These are phyloP conservation scores for Fopius arisanus DNA, from an alignment of 1,140 invertebrate species.

Conservation along the genomic window DNA sequence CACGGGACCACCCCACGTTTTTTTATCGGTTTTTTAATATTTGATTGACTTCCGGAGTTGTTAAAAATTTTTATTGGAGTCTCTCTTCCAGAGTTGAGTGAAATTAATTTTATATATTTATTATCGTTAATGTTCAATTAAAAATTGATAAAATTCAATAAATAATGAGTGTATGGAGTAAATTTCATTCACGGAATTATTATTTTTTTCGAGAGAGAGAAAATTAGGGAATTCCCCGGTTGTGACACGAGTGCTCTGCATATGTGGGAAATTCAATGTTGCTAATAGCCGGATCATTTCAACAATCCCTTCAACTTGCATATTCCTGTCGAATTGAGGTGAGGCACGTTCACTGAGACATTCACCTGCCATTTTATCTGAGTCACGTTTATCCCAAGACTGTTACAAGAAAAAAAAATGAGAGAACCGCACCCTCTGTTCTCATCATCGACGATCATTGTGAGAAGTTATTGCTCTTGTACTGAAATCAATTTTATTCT, in stretches of 20 bases:
- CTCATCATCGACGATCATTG: constrained; percentile 11
- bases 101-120: too few relatives aligned
- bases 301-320: neutral
- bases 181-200: too few relatives aligned
- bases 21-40: too few relatives aligned
- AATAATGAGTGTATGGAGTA: too few relatives aligned
- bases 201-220: neutral
- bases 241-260: neutral
- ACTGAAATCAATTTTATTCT: constrained; percentile 3
- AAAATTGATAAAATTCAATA: too few relatives aligned
- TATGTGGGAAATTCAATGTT: constrained; percentile 4
- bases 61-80: too few relatives aligned
- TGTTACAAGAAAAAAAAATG: neutral
- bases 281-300: neutral
- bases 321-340: constrained; percentile 8
- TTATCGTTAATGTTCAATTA: too few relatives aligned
- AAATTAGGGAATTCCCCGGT: neutral
- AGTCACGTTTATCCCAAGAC: constrained; percentile 8
- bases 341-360: constrained; percentile 12
- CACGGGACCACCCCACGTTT: too few relatives aligned
- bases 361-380: constrained; percentile 14
- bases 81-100: too few relatives aligned
- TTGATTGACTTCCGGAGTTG: too few relatives aligned
- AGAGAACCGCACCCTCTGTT: constrained; percentile 5
- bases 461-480: constrained; percentile 13